Base-by-base conservation (phyloP, 2,113 vertebrate genomes). In the Nibea albiflora region DNA sequence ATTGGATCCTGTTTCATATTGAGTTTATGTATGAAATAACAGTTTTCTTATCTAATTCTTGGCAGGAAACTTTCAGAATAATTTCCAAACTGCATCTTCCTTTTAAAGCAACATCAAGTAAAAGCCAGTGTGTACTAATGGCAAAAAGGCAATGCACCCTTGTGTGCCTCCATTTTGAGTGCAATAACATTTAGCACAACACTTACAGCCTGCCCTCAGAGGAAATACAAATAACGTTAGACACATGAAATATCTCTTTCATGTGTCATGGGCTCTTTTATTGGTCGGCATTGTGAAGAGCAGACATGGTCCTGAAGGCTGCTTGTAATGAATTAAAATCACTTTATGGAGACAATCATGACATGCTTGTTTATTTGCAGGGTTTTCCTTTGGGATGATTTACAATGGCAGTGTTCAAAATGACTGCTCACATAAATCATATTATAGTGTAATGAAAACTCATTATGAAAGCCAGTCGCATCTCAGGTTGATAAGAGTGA, bases 351-450 rank as follows among this genome's bases (percentile, higher is more conserved):
- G 83, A 86, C 58, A 56, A 85, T 81, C 74, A 75, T 68, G 61
- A 66, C 82, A 64, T 73, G 54, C 62, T 81, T 82, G 73, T 89
- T 82, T 85, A 58, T 86, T 81, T 82, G 73, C 65, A 20, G 54
- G 61, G 42, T 87, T 80, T 70, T 67, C 58, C 61, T 77, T 76
- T 60, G 71, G 74, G 69, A 80, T 88, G 88, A 91, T 90, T 92
- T 90, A 91, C 84, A 84, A 49, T 76, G 58, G 47, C 68, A 50
- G 65, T 80, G 67, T 77, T 81, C 19, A 66, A 83, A 84, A 67
- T 80, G 50, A 70, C 67, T 66, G 42, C 80, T 53, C 52, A 49
- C 79, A 89, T 90, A 75, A 90, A 93, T 94, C 86, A 89, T 44
- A 82, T 71, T 68, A 53, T 56, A 49, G 49, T 66, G 61, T 81